Evolutionary conservation across 2,888 invertebrate species (phyloP).

Genomic region (Teleiodes luculella): DNA sequence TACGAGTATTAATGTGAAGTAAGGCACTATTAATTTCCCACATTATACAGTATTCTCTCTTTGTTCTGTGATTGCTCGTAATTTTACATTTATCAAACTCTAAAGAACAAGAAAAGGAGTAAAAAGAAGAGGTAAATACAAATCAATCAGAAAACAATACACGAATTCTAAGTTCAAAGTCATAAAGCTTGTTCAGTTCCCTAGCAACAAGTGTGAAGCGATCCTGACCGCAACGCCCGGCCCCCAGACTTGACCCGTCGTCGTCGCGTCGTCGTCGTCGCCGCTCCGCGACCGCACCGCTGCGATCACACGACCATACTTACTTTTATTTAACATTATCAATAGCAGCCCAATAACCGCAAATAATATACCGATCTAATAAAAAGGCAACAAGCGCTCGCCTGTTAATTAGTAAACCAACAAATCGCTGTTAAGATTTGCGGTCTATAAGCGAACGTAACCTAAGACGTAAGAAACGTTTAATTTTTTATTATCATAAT

Average conservation of each 20-base stretch:
- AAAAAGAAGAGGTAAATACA: too few relatives aligned
- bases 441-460: background rate
- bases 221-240: background rate
- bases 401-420: slow-evolving; percentile 2
- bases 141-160: too few relatives aligned
- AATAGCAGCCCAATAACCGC: background rate
- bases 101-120: too few relatives aligned
- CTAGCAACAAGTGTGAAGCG: too few relatives aligned
- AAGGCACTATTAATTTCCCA: too few relatives aligned
- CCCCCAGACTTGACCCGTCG: background rate
- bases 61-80: too few relatives aligned
- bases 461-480: background rate
- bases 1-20: too few relatives aligned
- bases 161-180: too few relatives aligned
- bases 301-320: background rate
- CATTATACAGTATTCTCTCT: too few relatives aligned
- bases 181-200: too few relatives aligned
- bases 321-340: slow-evolving; percentile 1
- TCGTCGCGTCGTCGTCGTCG: background rate
- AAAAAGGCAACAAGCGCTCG: background rate
- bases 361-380: background rate
- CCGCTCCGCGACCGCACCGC: background rate
- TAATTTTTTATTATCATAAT: background rate
- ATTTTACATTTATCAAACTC: too few relatives aligned
- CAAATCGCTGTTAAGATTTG: background rate